Evolutionary conservation across 2,888 invertebrate genomes (phyloP).

Genomic region (Chesias legatella): DNA sequence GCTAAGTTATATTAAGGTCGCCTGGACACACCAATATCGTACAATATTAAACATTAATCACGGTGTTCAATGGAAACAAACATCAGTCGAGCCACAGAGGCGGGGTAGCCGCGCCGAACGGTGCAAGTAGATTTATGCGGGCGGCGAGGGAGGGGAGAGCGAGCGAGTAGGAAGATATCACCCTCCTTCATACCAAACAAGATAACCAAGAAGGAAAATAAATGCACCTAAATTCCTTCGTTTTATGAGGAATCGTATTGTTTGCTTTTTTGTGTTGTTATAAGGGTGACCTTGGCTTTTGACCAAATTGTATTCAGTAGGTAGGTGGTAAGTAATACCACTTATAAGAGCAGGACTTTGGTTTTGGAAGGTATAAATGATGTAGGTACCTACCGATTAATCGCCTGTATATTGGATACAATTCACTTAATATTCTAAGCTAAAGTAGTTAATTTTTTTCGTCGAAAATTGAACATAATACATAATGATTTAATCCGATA

Average conservation of each 20-base stretch:
- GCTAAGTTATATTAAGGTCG: too few relatives aligned
- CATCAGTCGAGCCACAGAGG: constrained; percentile 62
- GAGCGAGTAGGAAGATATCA: constrained; percentile 36
- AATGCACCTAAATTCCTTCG: constrained; percentile 62
- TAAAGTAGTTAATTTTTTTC: too few relatives aligned
- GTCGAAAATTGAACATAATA: too few relatives aligned
- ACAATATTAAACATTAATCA: not conserved
- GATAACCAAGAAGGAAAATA: constrained; percentile 67
- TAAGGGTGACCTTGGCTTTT: constrained; percentile 50
- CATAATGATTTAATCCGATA: too few relatives aligned
- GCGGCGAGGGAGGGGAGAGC: constrained; percentile 38
- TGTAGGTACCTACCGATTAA: too few relatives aligned
- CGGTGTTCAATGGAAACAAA: constrained; percentile 57
- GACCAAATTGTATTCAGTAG: constrained; percentile 22
- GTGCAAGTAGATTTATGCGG: constrained; percentile 63
- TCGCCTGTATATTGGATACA: too few relatives aligned
- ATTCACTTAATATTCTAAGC: too few relatives aligned
- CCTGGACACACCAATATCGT: too few relatives aligned
- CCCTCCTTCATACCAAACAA: constrained; percentile 40
- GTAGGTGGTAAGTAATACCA: constrained; percentile 9
- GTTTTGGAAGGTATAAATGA: too few relatives aligned
- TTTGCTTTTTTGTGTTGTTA: constrained; percentile 45
- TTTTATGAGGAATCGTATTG: constrained; percentile 47
- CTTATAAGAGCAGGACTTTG: not conserved
- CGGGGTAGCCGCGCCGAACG: constrained; percentile 63